A percentile compares a stretch with the other conserved stretches of the same genome.
Conservation (phyloP, 37 sponge, comb jelly and placozoan genomes). For the Agelas oroides region DNA sequence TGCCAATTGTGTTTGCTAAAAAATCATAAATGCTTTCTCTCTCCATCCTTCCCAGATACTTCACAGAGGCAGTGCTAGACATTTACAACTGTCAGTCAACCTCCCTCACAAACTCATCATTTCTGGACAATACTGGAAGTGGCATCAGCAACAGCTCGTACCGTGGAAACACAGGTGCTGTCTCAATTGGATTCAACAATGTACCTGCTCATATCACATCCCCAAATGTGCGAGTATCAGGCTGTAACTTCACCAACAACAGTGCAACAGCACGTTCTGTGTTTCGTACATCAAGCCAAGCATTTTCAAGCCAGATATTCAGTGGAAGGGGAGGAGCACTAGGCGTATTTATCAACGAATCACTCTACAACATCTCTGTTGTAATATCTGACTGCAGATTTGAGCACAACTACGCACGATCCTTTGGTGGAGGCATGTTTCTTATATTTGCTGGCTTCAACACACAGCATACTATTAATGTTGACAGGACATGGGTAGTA, state of each 20-base stretch:
- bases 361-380: slow-evolving; percentile 23
- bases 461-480: slow-evolving; percentile 8
- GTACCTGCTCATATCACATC: not conserved
- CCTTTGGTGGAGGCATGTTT: slow-evolving; percentile 76
- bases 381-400: slow-evolving; percentile 34
- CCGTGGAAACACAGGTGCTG: slow-evolving; percentile 64
- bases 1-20: no score
- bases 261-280: slow-evolving; percentile 19
- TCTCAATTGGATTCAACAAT: slow-evolving; percentile 59
- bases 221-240: not conserved
- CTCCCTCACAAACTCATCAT: slow-evolving; percentile 29
- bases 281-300: slow-evolving; percentile 26
- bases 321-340: slow-evolving; percentile 75
- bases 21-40: no score
- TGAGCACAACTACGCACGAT: slow-evolving; percentile 40
- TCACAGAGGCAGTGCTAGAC: slow-evolving; percentile 69
- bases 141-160: slow-evolving; percentile 13
- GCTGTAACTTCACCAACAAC: slow-evolving; percentile 47
- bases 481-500: slow-evolving; percentile 17
- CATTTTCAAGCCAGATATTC: slow-evolving; percentile 48
- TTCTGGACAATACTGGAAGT: slow-evolving; percentile 53
- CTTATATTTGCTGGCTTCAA: slow-evolving; percentile 7
- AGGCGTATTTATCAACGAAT: slow-evolving; percentile 57
- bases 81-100: slow-evolving; percentile 65
- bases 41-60: slow-evolving; percentile 28